Base-by-base conservation (phyloP, 2,113 vertebrate genomes). In the Stictonetta naevosa region DNA sequence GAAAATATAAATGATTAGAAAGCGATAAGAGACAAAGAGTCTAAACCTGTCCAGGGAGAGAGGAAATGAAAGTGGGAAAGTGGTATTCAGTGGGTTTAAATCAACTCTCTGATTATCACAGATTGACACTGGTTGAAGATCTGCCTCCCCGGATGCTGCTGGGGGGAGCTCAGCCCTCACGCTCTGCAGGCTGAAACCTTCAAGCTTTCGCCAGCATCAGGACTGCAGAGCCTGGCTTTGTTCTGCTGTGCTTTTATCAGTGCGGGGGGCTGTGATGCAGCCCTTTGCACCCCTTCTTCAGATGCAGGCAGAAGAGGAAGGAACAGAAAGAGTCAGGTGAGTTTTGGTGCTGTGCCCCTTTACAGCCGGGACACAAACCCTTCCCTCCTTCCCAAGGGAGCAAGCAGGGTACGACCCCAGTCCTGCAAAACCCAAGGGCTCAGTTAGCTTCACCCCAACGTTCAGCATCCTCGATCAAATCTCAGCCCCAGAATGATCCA, bases 331-430 rank as follows among this genome's bases (percentile, higher is more conserved):
- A 26, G 3, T 3, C n/a, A 17, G 25, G 26, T 46, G 36, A 38
- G 21, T 91, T 76, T 53, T 52, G 44, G 58, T 40, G 23, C 46
- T 34, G 25, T 14, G 4, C 8, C 44, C 34, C 10, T 53, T 79
- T 29, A 18, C 26, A 23, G 2, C 26, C 4, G 11, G 69, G 46
- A 50, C 53, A 62, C 28, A 33, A 55, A 68, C 33, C 28, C 25
- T 46, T 77, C 28, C 26, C 17, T 38, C 63, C 42, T 66, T 88
- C 63, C 64, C 52, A 50, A 33, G 28, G 3, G 13, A 66, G 23
- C 13, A 22, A 26, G 22, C 22, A 21, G 0, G 0, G n/a, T 11
- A 34, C 12, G 19, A 8, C 1, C 0, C 34, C 18, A 25, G 2
- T 56, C 15, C 31, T 15, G 40, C 74, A 62, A 68, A 63, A 56